phyloP scores from a whole-genome alignment of 2,797 vertebrate species.

The Jordanella pulchra region DNA sequence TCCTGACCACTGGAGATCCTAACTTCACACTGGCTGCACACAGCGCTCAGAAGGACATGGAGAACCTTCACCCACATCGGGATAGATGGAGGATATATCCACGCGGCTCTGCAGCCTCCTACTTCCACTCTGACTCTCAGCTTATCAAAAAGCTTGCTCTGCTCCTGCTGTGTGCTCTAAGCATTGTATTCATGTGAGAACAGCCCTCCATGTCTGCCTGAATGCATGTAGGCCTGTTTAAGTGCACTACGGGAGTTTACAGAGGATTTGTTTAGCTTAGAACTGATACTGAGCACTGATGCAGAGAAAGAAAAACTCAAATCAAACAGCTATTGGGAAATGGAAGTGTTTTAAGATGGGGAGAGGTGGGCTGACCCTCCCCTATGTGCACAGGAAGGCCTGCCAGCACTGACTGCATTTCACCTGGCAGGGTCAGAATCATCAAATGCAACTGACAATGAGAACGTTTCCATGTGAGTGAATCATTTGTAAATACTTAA shows the following conservation, averaged over 20 bases:
- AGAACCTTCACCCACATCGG: slow-evolving; percentile 88
- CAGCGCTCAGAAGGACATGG: slow-evolving; percentile 92
- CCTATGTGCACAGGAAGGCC: slow-evolving; percentile 21
- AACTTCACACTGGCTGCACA: slow-evolving; percentile 93
- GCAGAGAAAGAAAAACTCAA: slow-evolving; percentile 21
- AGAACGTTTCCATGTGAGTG: slow-evolving; percentile 65
- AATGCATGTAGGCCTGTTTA: slow-evolving; percentile 33
- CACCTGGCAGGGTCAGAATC: slow-evolving; percentile 36
- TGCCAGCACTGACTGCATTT: slow-evolving; percentile 24
- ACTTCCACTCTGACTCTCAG: slow-evolving; percentile 27
- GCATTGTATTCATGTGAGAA: slow-evolving; percentile 38
- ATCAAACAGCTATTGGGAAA: slow-evolving; percentile 36
- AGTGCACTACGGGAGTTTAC: slow-evolving; percentile 57
- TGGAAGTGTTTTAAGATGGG: slow-evolving; percentile 32
- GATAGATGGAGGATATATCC: slow-evolving; percentile 95
- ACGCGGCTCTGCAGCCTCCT: slow-evolving; percentile 49
- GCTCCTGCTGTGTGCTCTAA: slow-evolving; percentile 75
- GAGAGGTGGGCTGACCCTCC: slow-evolving; percentile 14
- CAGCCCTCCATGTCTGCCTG: slow-evolving; percentile 29
- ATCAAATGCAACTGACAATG: slow-evolving; percentile 37
- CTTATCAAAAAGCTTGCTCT: slow-evolving; percentile 52
- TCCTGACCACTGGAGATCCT: slow-evolving; percentile 93
- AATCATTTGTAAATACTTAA: slow-evolving; percentile 84
- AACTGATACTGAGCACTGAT: slow-evolving; percentile 60
- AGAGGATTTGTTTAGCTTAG: slow-evolving; percentile 48